Evolutionary conservation across 64 coral and sea anemone genomes (phyloP), one percentile per base, ranked within the genome.

Genomic region (Montipora efflorescens): DNA sequence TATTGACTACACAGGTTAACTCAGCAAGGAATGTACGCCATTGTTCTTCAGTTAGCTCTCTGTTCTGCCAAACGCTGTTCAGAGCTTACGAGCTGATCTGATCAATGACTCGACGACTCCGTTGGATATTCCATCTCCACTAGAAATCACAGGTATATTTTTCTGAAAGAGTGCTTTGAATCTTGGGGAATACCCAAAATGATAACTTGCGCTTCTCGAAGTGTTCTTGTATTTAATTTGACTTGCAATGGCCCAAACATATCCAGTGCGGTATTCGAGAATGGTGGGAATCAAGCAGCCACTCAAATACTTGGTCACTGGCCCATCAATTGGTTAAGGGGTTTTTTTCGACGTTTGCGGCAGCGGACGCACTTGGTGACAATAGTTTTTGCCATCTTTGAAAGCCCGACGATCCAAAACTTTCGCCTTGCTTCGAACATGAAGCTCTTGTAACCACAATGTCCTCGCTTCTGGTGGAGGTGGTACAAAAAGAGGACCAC

Each of bases 181-280:
- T 93, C 62, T 88, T 93, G 52, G 75, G 92, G 4, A 93, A 53
- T 13, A 87, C 81, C 80, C 91, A 94, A 90, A 12, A 90, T 58
- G 5, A 90, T 79, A 70, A 87, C 84, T 77, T 93, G 82, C 43
- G 91, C 91, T 86, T 93, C 91, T 55, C 84, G 67, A 43, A 87
- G 75, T 11, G 51, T 55, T 55, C 51, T 55, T 55, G 5, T 72
- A 43, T 84, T 84, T 74, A 93, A 53, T 64, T 75, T 15, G 75
- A 93, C 79, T 22, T 87, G 75, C n/a, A 93, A 11, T 48, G 95
- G 86, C 7, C 87, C 81, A 59, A 91, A 93, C 91, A 91, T 96
- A 58, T 93, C 91, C 52, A 96, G 82, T 11, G 88, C 91, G 1
- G 95, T 93, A 74, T 67, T 74, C 9, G 87, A 77, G n/a, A 93